Evolutionary conservation across 1,140 invertebrate species (phyloP).

Genomic region (Drosophila rhopaloa): DNA sequence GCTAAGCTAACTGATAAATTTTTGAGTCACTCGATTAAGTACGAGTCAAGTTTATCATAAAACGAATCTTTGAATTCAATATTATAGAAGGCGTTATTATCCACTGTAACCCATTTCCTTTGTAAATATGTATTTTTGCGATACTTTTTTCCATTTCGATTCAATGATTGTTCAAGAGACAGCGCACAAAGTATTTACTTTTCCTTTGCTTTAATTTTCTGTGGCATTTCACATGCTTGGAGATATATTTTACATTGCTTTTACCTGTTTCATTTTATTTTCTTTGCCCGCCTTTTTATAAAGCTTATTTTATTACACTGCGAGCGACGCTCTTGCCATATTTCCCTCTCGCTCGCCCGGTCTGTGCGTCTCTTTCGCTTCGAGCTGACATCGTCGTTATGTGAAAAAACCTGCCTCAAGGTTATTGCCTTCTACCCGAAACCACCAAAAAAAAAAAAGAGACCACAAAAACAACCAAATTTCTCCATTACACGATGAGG

Average conservation of each 20-base stretch:
- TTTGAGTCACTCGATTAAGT: slow-evolving; percentile 7
- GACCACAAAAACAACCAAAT: slow-evolving; percentile 69
- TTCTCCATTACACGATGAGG: slow-evolving; percentile 73
- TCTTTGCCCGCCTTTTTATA: slow-evolving; percentile 43
- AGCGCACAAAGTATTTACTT: slow-evolving; percentile 29
- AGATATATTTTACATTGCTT: slow-evolving; percentile 28
- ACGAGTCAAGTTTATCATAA: background rate
- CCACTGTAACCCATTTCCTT: background rate
- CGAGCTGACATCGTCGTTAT: slow-evolving; percentile 41
- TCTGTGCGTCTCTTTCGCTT: slow-evolving; percentile 22
- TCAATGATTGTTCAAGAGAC: slow-evolving; percentile 8
- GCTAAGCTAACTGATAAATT: background rate
- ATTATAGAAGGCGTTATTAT: too few relatives aligned
- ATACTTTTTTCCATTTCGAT: slow-evolving; percentile 21
- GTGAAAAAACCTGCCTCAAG: slow-evolving; percentile 81
- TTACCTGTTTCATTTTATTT: slow-evolving; percentile 29
- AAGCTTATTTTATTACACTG: slow-evolving; percentile 50
- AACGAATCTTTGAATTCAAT: too few relatives aligned
- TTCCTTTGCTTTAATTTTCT: slow-evolving; percentile 22
- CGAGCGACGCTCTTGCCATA: slow-evolving; percentile 6
- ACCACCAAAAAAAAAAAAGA: slow-evolving; percentile 61
- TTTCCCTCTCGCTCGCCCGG: slow-evolving; percentile 2
- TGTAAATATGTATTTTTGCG: background rate
- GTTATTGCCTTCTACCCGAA: slow-evolving; percentile 73
- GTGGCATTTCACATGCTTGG: slow-evolving; percentile 24